Percentiles rank a stretch among this genome's conserved stretches.
These are phyloP conservation scores for Enteromius fasciolatus DNA, from an alignment of 2,797 vertebrate genomes.

Conservation along the genomic window DNA sequence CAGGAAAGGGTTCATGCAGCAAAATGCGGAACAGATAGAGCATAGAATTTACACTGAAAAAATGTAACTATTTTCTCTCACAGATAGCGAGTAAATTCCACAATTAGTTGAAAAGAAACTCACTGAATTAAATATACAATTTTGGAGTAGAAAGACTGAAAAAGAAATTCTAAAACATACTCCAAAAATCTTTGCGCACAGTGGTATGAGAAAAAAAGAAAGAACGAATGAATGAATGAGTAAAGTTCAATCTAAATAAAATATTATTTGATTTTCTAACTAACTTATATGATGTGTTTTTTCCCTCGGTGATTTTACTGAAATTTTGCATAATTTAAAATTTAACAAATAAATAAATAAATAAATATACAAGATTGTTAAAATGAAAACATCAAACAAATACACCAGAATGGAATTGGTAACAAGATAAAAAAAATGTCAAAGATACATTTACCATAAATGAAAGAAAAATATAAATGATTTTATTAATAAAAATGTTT, in stretches of 20 bases:
- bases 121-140: neutral
- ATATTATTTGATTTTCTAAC: neutral
- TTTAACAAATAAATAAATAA: neutral
- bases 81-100: neutral
- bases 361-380: neutral
- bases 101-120: neutral
- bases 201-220: neutral
- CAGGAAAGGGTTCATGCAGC: slow-evolving; percentile 21
- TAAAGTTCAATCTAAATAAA: neutral
- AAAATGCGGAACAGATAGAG: neutral
- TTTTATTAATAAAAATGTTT: neutral
- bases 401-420: neutral
- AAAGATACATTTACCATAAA: neutral
- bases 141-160: neutral
- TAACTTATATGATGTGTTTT: neutral
- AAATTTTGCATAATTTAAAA: neutral
- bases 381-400: neutral
- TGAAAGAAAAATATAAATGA: neutral
- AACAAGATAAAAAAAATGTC: neutral
- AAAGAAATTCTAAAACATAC: neutral
- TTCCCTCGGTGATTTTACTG: neutral
- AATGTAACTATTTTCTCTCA: neutral
- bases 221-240: neutral
- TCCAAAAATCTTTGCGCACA: neutral
- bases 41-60: neutral